A percentile compares a stretch with the other conserved stretches of the same genome.
Conservation (phyloP, 2,888 invertebrate genomes). For the Tineola bisselliella region DNA sequence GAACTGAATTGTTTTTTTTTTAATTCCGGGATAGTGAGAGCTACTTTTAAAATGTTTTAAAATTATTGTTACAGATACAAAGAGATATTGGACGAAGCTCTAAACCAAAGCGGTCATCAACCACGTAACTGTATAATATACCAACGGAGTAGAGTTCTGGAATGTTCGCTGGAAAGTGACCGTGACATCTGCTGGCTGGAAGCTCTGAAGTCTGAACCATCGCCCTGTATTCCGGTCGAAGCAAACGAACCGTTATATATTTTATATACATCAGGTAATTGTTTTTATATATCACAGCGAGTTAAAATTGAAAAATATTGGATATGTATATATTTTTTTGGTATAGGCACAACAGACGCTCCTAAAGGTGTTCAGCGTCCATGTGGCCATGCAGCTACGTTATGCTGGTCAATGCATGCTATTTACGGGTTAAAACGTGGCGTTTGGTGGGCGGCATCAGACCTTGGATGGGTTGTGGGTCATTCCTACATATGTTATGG, state of each 20-base stretch:
- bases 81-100: slow-evolving; percentile 82
- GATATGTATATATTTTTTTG: too few species aligned
- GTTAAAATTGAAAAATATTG: too few species aligned
- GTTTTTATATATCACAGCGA: too few species aligned
- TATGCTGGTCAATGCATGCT: slow-evolving; percentile 85
- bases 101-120: slow-evolving; percentile 76
- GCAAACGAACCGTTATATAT: slow-evolving; percentile 92
- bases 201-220: slow-evolving; percentile 73
- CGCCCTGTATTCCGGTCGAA: slow-evolving; percentile 85
- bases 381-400: slow-evolving; percentile 85
- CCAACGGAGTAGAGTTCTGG: slow-evolving; percentile 77
- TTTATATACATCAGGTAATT: slow-evolving; percentile 86
- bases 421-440: slow-evolving; percentile 82
- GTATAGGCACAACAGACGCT: slow-evolving; percentile 60
- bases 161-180: slow-evolving; percentile 69
- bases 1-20: too few species aligned
- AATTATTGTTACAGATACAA: slow-evolving; percentile 69
- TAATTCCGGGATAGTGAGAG: too few species aligned
- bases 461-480: slow-evolving; percentile 93
- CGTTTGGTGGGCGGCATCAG: slow-evolving; percentile 94
- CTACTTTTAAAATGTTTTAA: slow-evolving; percentile 20
- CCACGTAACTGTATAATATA: slow-evolving; percentile 85
- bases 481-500: slow-evolving; percentile 96
- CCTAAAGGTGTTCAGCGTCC: slow-evolving; percentile 84
- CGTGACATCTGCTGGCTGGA: slow-evolving; percentile 84